Conservation (phyloP, 1,140 invertebrate species). For the Ridgeia piscesae region DNA sequence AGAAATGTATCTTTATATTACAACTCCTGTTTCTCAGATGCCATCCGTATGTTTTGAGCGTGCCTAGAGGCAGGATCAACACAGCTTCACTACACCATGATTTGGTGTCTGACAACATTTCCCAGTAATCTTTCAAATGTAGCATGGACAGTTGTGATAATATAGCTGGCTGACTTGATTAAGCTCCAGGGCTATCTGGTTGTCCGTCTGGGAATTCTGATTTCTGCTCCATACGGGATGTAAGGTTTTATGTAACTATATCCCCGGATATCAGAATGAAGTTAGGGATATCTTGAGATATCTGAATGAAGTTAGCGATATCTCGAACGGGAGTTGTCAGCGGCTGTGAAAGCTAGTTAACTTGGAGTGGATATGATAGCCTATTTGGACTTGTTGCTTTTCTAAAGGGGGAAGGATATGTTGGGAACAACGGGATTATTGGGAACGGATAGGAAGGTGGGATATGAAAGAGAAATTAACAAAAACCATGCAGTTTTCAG, state of each 20-base stretch:
- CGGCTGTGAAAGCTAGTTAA: background rate
- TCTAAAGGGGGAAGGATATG: background rate
- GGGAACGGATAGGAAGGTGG: background rate
- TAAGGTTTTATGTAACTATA: background rate
- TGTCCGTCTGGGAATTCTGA: background rate
- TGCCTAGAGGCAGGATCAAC: background rate
- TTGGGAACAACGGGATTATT: background rate
- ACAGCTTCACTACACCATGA: background rate
- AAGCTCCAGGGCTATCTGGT: background rate
- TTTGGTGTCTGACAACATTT: background rate
- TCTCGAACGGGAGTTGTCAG: background rate
- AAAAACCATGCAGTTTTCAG: background rate
- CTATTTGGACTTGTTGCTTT: background rate
- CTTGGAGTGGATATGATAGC: background rate
- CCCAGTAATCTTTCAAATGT: background rate
- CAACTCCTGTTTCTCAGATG: no score
- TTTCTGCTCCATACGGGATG: background rate
- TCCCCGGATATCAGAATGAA: background rate
- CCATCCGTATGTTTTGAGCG: no score
- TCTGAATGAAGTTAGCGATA: background rate
- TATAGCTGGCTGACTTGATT: background rate
- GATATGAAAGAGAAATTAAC: background rate
- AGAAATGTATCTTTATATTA: no score
- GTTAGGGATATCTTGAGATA: background rate
- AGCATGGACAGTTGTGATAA: background rate